Conservation (phyloP, 2,113 vertebrate genomes). For the Coturnix japonica region DNA sequence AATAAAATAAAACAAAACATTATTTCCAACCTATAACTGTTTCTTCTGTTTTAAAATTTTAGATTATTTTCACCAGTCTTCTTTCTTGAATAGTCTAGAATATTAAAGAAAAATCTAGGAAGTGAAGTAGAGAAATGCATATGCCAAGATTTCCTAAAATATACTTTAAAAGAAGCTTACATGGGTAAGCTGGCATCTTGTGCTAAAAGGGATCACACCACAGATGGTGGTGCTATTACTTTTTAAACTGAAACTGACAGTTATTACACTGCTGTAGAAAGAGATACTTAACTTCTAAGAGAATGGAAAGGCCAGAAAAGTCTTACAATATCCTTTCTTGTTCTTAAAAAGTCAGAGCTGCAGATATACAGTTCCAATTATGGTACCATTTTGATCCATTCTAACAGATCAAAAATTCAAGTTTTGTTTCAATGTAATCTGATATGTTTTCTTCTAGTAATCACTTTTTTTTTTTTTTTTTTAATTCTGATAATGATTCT, state of each 20-base stretch:
- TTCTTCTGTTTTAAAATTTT: neutral
- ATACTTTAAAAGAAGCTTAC: neutral
- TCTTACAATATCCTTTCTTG: neutral
- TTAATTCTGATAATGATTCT: neutral
- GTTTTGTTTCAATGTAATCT: neutral
- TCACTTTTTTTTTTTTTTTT: neutral
- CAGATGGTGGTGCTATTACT: neutral
- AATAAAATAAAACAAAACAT: neutral
- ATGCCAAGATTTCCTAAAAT: neutral
- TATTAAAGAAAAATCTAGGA: neutral
- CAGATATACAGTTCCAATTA: neutral
- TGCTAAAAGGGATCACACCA: neutral
- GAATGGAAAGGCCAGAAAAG: neutral
- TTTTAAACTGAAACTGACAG: neutral
- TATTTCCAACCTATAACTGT: neutral
- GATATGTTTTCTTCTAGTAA: neutral
- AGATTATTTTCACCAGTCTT: neutral
- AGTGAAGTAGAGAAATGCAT: neutral
- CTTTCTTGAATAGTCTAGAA: neutral
- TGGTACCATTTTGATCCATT: neutral
- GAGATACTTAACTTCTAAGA: neutral
- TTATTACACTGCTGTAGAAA: neutral
- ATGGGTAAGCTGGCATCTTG: neutral
- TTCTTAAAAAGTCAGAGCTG: neutral
- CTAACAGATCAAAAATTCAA: neutral